Evolutionary conservation across 1,140 invertebrate species (phyloP).

Genomic region (Lordiphosa mommai): DNA sequence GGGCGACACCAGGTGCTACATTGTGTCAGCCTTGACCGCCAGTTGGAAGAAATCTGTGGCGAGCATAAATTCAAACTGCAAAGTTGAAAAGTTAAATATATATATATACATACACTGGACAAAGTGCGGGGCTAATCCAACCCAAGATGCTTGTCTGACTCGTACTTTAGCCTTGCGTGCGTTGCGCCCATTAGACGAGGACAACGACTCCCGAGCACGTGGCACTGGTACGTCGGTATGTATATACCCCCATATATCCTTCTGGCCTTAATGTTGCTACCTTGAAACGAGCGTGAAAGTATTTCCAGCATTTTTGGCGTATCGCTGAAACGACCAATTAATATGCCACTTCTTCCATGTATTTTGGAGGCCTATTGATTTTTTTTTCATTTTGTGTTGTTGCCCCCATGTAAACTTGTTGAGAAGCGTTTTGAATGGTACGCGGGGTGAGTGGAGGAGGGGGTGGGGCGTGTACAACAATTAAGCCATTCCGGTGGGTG

Average conservation of each 20-base stretch:
- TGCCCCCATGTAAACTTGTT: slow-evolving; percentile 54
- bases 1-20: slow-evolving; percentile 44
- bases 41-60: slow-evolving; percentile 46
- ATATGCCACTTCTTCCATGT: slow-evolving; percentile 31
- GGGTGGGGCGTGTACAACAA: slow-evolving; percentile 40
- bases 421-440: slow-evolving; percentile 19
- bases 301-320: slow-evolving; percentile 63
- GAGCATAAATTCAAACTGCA: slow-evolving; percentile 50
- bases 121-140: slow-evolving; percentile 49
- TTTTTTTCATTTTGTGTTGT: slow-evolving; percentile 27
- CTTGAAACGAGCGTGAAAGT: slow-evolving; percentile 74
- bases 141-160: slow-evolving; percentile 66
- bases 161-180: slow-evolving; percentile 47
- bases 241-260: slow-evolving; percentile 12
- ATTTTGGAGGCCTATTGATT: slow-evolving; percentile 54
- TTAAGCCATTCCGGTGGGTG: slow-evolving; percentile 53
- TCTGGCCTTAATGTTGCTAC: slow-evolving; percentile 5
- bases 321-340: slow-evolving; percentile 63
- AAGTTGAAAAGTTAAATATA: slow-evolving; percentile 60
- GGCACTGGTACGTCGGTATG: slow-evolving; percentile 42
- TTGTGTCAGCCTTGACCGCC: slow-evolving; percentile 68
- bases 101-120: slow-evolving; percentile 26
- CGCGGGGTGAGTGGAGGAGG: slow-evolving; percentile 1
- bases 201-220: slow-evolving; percentile 22
- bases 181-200: slow-evolving; percentile 48